phyloP scores from a whole-genome alignment of 2,113 vertebrate genomes.

The Petroica traversi region DNA sequence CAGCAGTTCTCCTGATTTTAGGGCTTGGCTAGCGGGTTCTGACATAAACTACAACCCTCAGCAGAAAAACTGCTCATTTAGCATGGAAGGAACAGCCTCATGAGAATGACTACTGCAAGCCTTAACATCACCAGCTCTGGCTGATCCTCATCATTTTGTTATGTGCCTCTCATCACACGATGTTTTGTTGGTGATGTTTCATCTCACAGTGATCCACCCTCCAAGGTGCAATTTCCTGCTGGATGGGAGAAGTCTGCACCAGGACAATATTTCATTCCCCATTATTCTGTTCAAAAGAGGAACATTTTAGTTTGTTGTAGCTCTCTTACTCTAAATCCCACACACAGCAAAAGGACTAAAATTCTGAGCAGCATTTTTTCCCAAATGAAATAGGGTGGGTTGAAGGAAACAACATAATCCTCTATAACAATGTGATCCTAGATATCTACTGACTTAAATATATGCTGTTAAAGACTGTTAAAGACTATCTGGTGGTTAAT shows the following conservation, averaged over 20 bases:
- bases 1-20: not conserved
- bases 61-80: conserved; percentile 3
- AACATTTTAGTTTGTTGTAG: not conserved
- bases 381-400: not conserved
- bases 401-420: not conserved
- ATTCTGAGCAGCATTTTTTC: not conserved
- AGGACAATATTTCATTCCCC: not conserved
- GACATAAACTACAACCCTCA: not conserved
- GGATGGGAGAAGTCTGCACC: not conserved
- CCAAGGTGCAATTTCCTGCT: not conserved
- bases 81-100: not conserved
- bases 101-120: not conserved
- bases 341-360: not conserved
- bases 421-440: not conserved
- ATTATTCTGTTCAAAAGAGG: not conserved
- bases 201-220: not conserved
- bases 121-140: not conserved
- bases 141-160: not conserved
- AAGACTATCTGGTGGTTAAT: not conserved
- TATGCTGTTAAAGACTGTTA: not conserved
- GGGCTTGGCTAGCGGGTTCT: not conserved
- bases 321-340: not conserved
- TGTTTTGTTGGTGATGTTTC: not conserved
- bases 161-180: accelerated
- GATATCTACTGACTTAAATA: not conserved